Conservation (phyloP, 2,113 vertebrate genomes). For the Euleptes europaea region DNA sequence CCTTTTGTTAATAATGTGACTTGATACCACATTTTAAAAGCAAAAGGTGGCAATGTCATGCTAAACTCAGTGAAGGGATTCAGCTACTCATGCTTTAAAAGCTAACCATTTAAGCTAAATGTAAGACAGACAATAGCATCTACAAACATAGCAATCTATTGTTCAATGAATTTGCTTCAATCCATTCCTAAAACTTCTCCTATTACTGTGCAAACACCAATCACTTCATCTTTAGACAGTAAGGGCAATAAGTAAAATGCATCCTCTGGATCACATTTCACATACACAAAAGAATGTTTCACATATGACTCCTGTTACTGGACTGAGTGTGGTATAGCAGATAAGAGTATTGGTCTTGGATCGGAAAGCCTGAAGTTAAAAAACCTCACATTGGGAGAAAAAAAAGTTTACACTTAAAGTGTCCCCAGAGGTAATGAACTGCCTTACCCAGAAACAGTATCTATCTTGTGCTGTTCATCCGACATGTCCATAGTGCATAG, state of each 20-base stretch:
- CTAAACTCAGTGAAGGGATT: background rate
- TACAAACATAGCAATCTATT: background rate
- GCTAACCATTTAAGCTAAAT: background rate
- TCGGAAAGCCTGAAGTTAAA: background rate
- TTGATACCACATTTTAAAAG: background rate
- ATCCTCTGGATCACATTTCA: background rate
- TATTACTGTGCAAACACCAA: background rate
- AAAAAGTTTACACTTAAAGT: background rate
- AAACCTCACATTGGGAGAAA: background rate
- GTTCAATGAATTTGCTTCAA: background rate
- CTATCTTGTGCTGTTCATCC: background rate
- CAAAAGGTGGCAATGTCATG: background rate
- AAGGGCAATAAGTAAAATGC: background rate
- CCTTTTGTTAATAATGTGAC: accelerated
- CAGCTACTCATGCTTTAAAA: background rate
- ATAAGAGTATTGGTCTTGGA: background rate
- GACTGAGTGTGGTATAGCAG: background rate
- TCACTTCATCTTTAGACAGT: background rate
- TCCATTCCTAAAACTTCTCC: too few relatives aligned
- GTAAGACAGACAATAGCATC: background rate
- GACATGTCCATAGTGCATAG: too few relatives aligned
- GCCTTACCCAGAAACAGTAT: background rate
- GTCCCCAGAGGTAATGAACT: background rate
- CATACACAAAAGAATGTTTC: background rate
- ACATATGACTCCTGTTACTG: background rate